Percentiles rank a stretch among this genome's conserved stretches.
phyloP scores from a whole-genome alignment of 2,797 vertebrate genomes.

The Martes flavigula region DNA sequence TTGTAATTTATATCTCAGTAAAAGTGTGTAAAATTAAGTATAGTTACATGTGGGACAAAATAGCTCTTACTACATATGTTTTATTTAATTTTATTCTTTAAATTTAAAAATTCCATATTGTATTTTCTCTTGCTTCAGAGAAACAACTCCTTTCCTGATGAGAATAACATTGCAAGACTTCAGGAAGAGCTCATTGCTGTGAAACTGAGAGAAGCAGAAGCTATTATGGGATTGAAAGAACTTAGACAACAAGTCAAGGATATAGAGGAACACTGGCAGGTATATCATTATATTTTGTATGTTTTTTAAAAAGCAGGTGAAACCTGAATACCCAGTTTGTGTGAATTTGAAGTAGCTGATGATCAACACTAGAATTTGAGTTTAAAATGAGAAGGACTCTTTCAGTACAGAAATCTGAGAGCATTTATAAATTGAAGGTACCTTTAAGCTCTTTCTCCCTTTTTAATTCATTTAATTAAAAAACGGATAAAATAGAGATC shows the following conservation, averaged over 20 bases:
- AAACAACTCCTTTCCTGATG: slow-evolving; percentile 95
- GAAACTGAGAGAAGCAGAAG: slow-evolving; percentile 96
- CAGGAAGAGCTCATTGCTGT: slow-evolving; percentile 97
- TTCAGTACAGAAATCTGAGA: slow-evolving; percentile 2
- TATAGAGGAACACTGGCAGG: slow-evolving; percentile 99
- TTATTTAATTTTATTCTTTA: slow-evolving; percentile 42
- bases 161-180: slow-evolving; percentile 95
- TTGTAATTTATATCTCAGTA: slow-evolving; percentile 32
- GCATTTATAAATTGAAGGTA: not conserved
- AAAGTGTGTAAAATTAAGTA: slow-evolving; percentile 43
- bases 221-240: slow-evolving; percentile 94
- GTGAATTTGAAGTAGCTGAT: not conserved
- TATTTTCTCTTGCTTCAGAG: slow-evolving; percentile 86
- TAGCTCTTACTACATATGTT: not conserved
- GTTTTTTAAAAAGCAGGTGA: not conserved
- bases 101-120: not conserved
- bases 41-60: not conserved
- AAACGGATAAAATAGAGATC: not conserved
- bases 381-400: slow-evolving; percentile 5
- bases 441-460: not conserved
- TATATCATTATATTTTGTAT: slow-evolving; percentile 72
- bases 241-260: slow-evolving; percentile 94
- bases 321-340: not conserved
- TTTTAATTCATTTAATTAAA: slow-evolving; percentile 23
- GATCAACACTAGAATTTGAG: not conserved